Conservation (phyloP, 1,140 invertebrate species). For the Caenorhabditis latens region DNA sequence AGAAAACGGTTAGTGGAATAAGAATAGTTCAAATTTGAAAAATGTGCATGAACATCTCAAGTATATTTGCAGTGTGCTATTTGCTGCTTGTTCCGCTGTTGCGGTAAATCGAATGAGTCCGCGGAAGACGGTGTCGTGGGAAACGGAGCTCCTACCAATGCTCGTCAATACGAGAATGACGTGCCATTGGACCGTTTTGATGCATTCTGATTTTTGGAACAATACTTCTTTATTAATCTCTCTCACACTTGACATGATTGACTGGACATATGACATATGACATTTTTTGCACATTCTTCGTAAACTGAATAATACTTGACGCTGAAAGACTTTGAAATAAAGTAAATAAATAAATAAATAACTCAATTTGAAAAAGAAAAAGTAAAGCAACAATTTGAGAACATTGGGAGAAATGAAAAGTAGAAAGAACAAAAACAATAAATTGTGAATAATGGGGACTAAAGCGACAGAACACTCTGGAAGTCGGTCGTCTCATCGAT, state of each 20-base stretch:
- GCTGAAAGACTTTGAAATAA: background rate
- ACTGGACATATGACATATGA: conserved; percentile 21
- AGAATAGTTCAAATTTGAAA: no score
- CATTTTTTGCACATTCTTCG: background rate
- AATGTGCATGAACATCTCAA: no score
- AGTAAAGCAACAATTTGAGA: conserved; percentile 52
- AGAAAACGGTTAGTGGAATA: conserved; percentile 66
- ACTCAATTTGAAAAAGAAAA: background rate
- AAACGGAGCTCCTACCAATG: background rate
- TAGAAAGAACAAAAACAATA: background rate
- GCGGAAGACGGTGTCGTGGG: background rate
- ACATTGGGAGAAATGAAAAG: background rate
- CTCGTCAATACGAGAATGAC: background rate
- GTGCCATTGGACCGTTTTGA: conserved; percentile 34
- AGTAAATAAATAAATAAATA: conserved; percentile 2
- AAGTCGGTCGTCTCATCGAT: conserved; percentile 60
- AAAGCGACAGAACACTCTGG: conserved; percentile 18
- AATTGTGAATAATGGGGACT: background rate
- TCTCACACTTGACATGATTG: conserved; percentile 18
- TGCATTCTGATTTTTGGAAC: background rate
- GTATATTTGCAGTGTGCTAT: conserved; percentile 55
- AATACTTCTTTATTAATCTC: background rate
- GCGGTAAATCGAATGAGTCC: background rate
- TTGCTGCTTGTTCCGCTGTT: background rate
- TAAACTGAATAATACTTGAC: conserved; percentile 9